Evolutionary conservation across 2,797 vertebrate genomes (phyloP).

Genomic region (Semaprochilodus insignis): DNA sequence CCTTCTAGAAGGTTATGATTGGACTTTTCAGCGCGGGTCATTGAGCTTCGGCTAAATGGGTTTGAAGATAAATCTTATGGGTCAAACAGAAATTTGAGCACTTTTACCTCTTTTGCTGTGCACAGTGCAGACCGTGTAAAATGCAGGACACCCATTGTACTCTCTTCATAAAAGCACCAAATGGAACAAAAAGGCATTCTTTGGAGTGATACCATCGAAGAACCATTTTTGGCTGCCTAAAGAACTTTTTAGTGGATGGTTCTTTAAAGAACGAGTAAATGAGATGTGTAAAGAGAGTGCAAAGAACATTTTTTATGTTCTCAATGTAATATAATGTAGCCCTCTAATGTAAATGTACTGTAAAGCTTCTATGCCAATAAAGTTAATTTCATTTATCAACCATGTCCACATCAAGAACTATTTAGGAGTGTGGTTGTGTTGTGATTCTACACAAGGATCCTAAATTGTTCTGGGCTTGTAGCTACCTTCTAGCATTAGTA

Average conservation of each 20-base stretch:
- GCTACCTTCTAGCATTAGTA: too few species aligned
- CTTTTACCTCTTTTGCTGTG: conserved; percentile 7
- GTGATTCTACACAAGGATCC: too few species aligned
- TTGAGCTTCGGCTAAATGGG: conserved; percentile 28
- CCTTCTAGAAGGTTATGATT: conserved; percentile 24
- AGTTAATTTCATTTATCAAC: too few species aligned
- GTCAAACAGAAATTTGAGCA: conserved; percentile 3
- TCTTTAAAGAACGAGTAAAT: neutral
- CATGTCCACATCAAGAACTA: too few species aligned
- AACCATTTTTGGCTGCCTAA: neutral
- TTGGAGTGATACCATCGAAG: neutral
- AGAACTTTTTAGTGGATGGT: neutral
- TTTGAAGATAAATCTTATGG: conserved; percentile 35
- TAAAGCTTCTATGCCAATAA: too few species aligned
- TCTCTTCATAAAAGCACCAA: neutral
- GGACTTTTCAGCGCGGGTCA: conserved; percentile 17
- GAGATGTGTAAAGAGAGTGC: neutral
- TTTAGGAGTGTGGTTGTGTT: too few species aligned
- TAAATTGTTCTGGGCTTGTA: too few species aligned
- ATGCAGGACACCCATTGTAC: neutral
- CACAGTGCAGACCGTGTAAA: neutral
- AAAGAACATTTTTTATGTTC: neutral
- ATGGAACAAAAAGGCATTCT: neutral
- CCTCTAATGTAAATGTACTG: too few species aligned
- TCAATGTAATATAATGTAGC: too few species aligned